These are phyloP conservation scores for Myripristis murdjan DNA, from an alignment of 2,797 vertebrate genomes.

Conservation along the genomic window DNA sequence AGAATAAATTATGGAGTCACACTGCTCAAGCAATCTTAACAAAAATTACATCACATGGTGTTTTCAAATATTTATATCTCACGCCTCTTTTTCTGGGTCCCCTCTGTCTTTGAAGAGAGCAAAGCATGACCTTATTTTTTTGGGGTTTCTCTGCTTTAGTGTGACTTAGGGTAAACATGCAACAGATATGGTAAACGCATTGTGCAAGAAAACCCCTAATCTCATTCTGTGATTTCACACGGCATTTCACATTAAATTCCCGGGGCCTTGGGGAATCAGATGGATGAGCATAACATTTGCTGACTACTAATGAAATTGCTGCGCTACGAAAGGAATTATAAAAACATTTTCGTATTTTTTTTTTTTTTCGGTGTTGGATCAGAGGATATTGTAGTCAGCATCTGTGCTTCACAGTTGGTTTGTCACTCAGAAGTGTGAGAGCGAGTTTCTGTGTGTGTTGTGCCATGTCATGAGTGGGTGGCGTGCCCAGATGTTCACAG, in stretches of 20 bases:
- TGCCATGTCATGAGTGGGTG: conserved; percentile 40
- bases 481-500: conserved; percentile 60
- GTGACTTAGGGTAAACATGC: conserved; percentile 8
- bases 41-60: neutral
- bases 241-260: conserved; percentile 1
- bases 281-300: neutral
- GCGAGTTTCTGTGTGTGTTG: conserved; percentile 13
- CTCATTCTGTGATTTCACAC: neutral
- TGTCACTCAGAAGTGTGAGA: conserved; percentile 5
- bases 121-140: neutral
- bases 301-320: conserved; percentile 9
- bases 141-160: conserved; percentile 1
- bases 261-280: neutral
- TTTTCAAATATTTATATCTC: neutral
- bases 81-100: neutral
- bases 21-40: conserved; percentile 37
- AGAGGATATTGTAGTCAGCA: neutral
- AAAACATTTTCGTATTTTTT: neutral
- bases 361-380: neutral
- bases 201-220: conserved; percentile 11
- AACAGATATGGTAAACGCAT: neutral
- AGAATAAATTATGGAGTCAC: conserved; percentile 76
- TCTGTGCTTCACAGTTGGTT: conserved; percentile 6
- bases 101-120: neutral
- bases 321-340: too few relatives aligned